These are phyloP conservation scores for Pammene fasciana DNA, from an alignment of 2,888 invertebrate species.

Conservation along the genomic window DNA sequence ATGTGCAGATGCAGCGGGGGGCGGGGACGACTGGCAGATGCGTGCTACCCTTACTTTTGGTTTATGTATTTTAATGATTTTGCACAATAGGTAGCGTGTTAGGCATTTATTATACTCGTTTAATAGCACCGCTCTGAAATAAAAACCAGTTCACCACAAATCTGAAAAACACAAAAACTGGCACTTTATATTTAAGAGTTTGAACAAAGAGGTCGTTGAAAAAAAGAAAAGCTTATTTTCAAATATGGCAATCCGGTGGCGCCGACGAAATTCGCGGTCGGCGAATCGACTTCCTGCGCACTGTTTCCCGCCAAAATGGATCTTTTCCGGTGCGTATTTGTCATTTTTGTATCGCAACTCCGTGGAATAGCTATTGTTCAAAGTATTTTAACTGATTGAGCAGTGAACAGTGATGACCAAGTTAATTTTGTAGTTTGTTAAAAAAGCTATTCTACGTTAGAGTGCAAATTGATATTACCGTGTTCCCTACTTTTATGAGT, in stretches of 20 bases:
- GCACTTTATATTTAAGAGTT: conserved; percentile 18
- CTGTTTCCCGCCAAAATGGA: conserved; percentile 82
- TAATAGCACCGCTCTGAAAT: conserved; percentile 22
- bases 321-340: conserved; percentile 81
- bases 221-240: conserved; percentile 33
- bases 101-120: conserved; percentile 42
- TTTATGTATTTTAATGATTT: conserved; percentile 60
- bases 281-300: conserved; percentile 79
- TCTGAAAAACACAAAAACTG: conserved; percentile 14
- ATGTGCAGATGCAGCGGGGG: conserved; percentile 72
- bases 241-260: conserved; percentile 64
- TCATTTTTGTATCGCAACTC: conserved; percentile 62
- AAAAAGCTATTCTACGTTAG: too few species aligned
- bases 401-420: neutral
- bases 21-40: conserved; percentile 71
- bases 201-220: conserved; percentile 19
- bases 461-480: too few species aligned
- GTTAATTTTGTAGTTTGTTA: neutral
- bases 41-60: conserved; percentile 54
- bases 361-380: conserved; percentile 30
- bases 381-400: neutral
- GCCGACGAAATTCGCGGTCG: conserved; percentile 79
- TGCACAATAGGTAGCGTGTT: conserved; percentile 48
- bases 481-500: too few species aligned
- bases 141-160: conserved; percentile 21